Base-by-base conservation (phyloP, 1,140 invertebrate genomes). In the Drosophila micromelanica region DNA sequence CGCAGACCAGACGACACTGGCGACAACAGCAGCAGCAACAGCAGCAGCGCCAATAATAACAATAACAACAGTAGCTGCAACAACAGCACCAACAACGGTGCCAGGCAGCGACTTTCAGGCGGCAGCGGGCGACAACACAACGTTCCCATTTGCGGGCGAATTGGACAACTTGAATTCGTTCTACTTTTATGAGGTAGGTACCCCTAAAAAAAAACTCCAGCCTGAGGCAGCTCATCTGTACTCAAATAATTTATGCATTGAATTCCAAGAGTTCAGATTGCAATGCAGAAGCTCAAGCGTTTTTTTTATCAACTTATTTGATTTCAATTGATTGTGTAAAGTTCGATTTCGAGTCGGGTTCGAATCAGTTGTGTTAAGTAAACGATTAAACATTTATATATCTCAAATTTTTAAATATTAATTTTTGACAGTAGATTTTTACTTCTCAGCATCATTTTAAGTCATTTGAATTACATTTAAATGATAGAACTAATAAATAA, bases 81-180 rank as follows among this genome's bases (percentile, higher is more conserved):
- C 48, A 15, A 15, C 64, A n/a, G 37, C 49, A 35, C 8, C 61
- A 51, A 55, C 61, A 51, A 54, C 42, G 1, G 4, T 55, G 7
- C 63, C 72, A 57, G 69, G 57, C 63, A 72, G 62, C 65, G 82
- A 86, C 63, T 76, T 82, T 37, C 75, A 73, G 56, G 60, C 62
- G 30, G 30, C 62, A 32, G 48, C 32, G 32, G 56, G 55, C 42
- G 52, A 56, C 61, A 86, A 82, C 48, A 51, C 72, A 17, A 67
- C 76, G 15, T 55, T 54, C 32, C 56, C 56, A 5, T 65, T 82
- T 69, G 57, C 71, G 11, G 76, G 59, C 40, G 84, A 87, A 49
- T 42, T 86, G 60, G 87, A 90, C 67, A 87, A 90, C 71, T 70
- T 90, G 46, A 90, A 90, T 74, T 90, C 89, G 27, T 90, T 90